These are phyloP conservation scores for Metridium senile DNA, from an alignment of 92 coral and sea anemone genomes.

Conservation along the genomic window DNA sequence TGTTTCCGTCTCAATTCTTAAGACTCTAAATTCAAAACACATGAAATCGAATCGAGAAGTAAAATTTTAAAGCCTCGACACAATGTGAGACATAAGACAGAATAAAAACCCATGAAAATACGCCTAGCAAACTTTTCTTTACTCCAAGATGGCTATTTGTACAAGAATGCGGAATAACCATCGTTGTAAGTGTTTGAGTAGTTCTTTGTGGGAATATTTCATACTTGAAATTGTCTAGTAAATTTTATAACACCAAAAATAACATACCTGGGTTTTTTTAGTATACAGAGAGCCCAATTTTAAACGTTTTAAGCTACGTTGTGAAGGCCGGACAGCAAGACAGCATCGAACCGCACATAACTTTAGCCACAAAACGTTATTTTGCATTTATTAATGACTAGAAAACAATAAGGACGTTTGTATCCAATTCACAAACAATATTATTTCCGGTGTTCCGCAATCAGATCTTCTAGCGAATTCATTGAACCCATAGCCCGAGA, in stretches of 20 bases:
- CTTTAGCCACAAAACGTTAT: neutral
- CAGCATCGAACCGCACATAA: neutral
- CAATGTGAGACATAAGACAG: no score
- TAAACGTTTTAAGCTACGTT: no score
- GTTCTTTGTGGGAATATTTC: no score
- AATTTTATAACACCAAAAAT: no score
- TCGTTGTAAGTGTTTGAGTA: neutral
- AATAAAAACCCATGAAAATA: neutral
- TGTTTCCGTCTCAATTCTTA: no score
- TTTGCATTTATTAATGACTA: conserved; percentile 30
- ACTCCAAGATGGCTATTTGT: neutral
- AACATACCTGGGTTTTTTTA: no score
- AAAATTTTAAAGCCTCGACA: no score
- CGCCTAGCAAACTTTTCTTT: neutral
- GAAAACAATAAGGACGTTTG: conserved; percentile 53
- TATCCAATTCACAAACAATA: conserved; percentile 73
- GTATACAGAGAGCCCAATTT: no score
- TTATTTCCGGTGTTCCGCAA: conserved; percentile 84
- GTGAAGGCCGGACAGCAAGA: no score
- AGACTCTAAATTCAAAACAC: no score
- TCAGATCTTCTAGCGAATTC: conserved; percentile 30
- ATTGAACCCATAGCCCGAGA: neutral
- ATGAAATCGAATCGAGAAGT: no score
- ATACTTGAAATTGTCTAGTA: no score
- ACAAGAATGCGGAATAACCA: neutral